Percentiles rank a stretch among this genome's conserved stretches.
These are phyloP conservation scores for human DNA, from an alignment of 2,113 vertebrate species.

Conservation along the genomic window DNA sequence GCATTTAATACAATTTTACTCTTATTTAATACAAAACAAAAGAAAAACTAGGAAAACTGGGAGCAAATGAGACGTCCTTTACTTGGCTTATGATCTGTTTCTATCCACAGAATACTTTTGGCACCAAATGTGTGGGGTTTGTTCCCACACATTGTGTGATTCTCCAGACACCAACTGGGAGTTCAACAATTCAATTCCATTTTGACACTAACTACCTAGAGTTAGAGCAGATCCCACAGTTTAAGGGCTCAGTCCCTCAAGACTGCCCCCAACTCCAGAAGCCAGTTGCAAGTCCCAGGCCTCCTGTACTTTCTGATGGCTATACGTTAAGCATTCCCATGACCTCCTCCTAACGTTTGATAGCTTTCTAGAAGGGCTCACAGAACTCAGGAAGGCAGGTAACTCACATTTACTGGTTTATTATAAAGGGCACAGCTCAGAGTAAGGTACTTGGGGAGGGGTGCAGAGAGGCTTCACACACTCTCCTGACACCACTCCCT, in stretches of 20 bases:
- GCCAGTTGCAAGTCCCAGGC: not conserved
- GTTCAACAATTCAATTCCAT: not conserved
- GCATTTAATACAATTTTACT: not conserved
- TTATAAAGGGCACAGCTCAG: not conserved
- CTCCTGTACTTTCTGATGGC: not conserved
- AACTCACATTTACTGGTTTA: not conserved
- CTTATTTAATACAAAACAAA: slow-evolving; percentile 20
- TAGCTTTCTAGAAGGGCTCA: not conserved
- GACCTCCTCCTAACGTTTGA: not conserved
- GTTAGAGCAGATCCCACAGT: not conserved
- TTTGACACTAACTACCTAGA: not conserved
- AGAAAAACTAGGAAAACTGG: not conserved
- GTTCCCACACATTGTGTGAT: not conserved
- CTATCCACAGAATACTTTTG: not conserved
- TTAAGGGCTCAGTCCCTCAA: not conserved
- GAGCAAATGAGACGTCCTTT: not conserved
- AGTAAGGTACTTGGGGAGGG: not conserved
- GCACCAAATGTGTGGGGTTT: not conserved
- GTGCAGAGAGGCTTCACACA: not conserved
- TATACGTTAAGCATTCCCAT: not conserved
- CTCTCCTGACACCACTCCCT: not conserved
- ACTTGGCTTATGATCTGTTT: not conserved
- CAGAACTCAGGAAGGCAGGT: not conserved
- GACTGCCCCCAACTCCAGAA: not conserved
- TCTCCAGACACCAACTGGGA: not conserved